Conservation (phyloP, 2,888 invertebrate species). For the Autographa gamma region DNA sequence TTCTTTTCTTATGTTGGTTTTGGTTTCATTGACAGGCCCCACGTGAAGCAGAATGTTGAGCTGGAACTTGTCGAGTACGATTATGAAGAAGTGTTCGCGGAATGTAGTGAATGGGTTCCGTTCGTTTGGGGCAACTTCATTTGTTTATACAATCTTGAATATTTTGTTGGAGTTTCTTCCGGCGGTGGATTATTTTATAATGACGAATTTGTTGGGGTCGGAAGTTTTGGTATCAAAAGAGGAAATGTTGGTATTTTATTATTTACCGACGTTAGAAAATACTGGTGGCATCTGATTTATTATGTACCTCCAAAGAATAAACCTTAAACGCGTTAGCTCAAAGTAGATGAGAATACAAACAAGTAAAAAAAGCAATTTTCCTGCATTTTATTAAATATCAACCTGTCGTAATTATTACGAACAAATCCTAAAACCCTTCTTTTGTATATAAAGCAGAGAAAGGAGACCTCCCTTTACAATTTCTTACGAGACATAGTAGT, state of each 20-base stretch:
- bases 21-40: slow-evolving; percentile 6
- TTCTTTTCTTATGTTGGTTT: not conserved
- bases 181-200: slow-evolving; percentile 4
- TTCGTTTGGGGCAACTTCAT: not conserved
- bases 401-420: too few relatives aligned
- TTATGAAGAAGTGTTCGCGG: too few relatives aligned
- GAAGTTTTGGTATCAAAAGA: not conserved
- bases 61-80: not conserved
- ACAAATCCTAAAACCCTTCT: too few relatives aligned
- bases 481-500: too few relatives aligned
- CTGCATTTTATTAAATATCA: too few relatives aligned
- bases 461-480: too few relatives aligned
- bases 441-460: too few relatives aligned
- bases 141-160: not conserved
- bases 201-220: not conserved
- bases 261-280: not conserved
- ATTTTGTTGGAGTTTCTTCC: slow-evolving; percentile 9
- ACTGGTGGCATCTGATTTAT: not conserved
- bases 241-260: slow-evolving; percentile 5
- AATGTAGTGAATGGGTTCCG: not conserved
- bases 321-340: too few relatives aligned
- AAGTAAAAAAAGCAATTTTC: too few relatives aligned
- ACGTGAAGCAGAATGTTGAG: slow-evolving; percentile 1
- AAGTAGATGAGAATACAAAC: too few relatives aligned
- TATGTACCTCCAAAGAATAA: not conserved